Conservation (phyloP, 2,888 invertebrate genomes). For the Temnothorax rugatulus region DNA sequence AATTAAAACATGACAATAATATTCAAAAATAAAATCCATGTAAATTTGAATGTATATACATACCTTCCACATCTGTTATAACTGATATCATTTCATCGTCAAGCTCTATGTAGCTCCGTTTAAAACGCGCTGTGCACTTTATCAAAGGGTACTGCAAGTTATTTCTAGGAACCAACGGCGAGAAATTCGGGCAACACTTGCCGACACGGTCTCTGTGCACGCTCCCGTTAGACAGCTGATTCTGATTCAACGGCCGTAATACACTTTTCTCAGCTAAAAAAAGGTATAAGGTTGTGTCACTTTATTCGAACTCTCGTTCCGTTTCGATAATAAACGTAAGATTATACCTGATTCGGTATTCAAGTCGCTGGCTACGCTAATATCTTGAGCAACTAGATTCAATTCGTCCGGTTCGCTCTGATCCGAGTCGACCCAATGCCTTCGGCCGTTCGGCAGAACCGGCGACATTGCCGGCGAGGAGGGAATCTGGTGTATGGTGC, state of each 20-base stretch:
- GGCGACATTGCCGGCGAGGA: slow-evolving; percentile 82
- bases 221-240: slow-evolving; percentile 82
- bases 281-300: slow-evolving; percentile 12
- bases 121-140: slow-evolving; percentile 90
- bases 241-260: slow-evolving; percentile 84
- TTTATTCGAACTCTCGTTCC: background rate
- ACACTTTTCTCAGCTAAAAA: slow-evolving; percentile 83
- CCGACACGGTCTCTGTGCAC: slow-evolving; percentile 79
- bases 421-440: slow-evolving; percentile 82
- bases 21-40: slow-evolving; percentile 2
- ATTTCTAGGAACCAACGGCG: slow-evolving; percentile 83
- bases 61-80: slow-evolving; percentile 91
- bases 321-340: background rate
- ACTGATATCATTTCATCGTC: slow-evolving; percentile 91
- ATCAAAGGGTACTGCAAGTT: slow-evolving; percentile 84
- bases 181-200: slow-evolving; percentile 78
- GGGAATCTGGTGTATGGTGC: slow-evolving; percentile 80
- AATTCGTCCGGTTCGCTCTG: slow-evolving; percentile 83
- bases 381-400: slow-evolving; percentile 83
- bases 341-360: slow-evolving; percentile 78
- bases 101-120: slow-evolving; percentile 90
- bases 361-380: slow-evolving; percentile 77
- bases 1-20: background rate
- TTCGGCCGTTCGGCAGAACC: slow-evolving; percentile 80
- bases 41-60: slow-evolving; percentile 62